These are phyloP conservation scores for Hermetia illucens DNA, from an alignment of 1,140 invertebrate species.

Conservation along the genomic window DNA sequence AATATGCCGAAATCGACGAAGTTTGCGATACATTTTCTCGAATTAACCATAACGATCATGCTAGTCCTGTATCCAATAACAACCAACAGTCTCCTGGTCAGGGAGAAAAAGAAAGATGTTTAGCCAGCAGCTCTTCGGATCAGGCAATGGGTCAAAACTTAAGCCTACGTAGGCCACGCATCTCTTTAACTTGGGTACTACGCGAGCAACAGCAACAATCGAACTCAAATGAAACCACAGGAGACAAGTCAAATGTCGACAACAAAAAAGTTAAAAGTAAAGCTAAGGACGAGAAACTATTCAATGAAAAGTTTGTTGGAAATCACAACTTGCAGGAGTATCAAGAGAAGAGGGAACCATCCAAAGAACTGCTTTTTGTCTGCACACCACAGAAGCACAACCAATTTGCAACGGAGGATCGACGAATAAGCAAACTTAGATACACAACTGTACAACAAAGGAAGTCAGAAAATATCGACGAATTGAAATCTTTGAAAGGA, in stretches of 20 bases:
- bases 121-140: conserved; percentile 4
- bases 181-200: conserved; percentile 53
- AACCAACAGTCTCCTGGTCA: conserved; percentile 17
- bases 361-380: conserved; percentile 27
- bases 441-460: conserved; percentile 1
- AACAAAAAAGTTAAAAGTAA: conserved; percentile 28
- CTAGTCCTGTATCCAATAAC: neutral
- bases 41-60: neutral
- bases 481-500: conserved; percentile 15
- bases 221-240: conserved; percentile 12
- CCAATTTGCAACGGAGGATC: too few species aligned
- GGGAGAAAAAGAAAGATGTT: conserved; percentile 4
- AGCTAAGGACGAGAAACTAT: conserved; percentile 16
- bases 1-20: conserved; percentile 28
- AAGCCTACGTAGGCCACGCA: conserved; percentile 45
- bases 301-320: conserved; percentile 22
- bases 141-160: conserved; percentile 36
- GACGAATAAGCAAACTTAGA: conserved; percentile 8
- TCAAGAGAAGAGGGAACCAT: conserved; percentile 16
- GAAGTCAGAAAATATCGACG: neutral
- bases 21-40: conserved; percentile 6
- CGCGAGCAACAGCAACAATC: conserved; percentile 36
- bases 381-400: conserved; percentile 23
- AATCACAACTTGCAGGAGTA: conserved; percentile 24
- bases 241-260: conserved; percentile 23